Conservation (phyloP, 2,113 vertebrate species). For the Datnioides undecimradiatus region DNA sequence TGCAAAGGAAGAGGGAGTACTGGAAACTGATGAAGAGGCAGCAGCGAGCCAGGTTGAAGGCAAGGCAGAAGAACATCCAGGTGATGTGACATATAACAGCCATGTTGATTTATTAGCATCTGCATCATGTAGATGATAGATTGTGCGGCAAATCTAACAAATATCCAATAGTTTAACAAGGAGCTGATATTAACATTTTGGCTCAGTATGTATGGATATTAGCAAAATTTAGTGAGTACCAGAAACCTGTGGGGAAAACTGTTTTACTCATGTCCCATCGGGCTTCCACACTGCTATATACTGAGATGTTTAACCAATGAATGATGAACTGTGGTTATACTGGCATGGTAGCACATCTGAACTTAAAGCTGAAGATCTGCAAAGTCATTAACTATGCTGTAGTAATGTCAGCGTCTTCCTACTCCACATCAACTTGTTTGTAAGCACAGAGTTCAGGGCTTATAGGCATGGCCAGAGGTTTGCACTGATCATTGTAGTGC, state of each 20-base stretch:
- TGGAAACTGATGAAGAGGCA: constrained; percentile 86
- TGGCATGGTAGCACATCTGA: neutral
- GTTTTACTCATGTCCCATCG: too few species aligned
- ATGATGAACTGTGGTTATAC: neutral
- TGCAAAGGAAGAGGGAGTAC: constrained; percentile 84
- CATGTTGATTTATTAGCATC: neutral
- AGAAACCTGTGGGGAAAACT: too few species aligned
- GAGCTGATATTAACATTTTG: neutral
- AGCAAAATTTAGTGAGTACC: too few species aligned
- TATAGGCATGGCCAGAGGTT: neutral
- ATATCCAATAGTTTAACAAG: neutral
- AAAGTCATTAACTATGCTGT: too few species aligned
- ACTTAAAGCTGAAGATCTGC: neutral
- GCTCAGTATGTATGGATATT: neutral
- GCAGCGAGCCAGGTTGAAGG: constrained; percentile 79
- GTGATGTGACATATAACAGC: constrained; percentile 23
- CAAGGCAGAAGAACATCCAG: constrained; percentile 65
- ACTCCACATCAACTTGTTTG: neutral
- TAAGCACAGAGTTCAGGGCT: neutral
- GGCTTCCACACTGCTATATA: too few species aligned
- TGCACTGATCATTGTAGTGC: too few species aligned
- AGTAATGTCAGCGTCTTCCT: too few species aligned
- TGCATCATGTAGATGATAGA: neutral
- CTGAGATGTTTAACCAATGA: too few species aligned
- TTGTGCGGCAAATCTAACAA: neutral